Base-by-base conservation (phyloP, 2,888 invertebrate species). In the Blastobasis lacticolella region DNA sequence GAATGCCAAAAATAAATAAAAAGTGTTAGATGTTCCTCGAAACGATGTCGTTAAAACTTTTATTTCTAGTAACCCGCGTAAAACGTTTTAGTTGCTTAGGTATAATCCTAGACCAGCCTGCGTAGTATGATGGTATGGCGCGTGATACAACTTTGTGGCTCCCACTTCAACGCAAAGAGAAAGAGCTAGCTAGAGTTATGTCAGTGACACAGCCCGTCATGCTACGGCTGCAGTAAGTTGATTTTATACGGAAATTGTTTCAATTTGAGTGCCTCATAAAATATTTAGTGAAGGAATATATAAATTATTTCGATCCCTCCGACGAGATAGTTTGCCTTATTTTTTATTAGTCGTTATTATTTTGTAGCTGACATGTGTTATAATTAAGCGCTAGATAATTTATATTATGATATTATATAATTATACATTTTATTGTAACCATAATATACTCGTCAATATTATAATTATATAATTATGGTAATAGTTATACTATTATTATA, bases 261-360 rank as follows among this genome's bases (percentile, higher is more conserved):
- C 75, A 78, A 84, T 85, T 83, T 81, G 71, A 84, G 86, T 86
- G 86, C 85, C 86, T 86, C 75, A 75, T 71, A 23, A 23, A 23
- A 23, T 23, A 72, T 73, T 73, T 69, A 67, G 63, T 66, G 52
- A 68, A 23, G 23, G 64, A 76, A 38, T 47, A 38, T 38, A 67
- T 70, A 70, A 76, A 76, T 81, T 81, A 62, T 23, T 82, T 86
- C 81, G 68, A 67, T 85, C 87, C 87, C 86, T 86, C 86, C 86
- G 82, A 51, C 69, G 63, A 75, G 56, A 76, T 74, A 74, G 60
- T 82, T 78, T 81, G 87, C 86, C 87, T 88, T 88, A 88, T 87
- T 86, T 23, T 23, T 86, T 84, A 76, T 79, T 84, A 85, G 84
- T 66, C 74, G 57, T 70, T 66, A 69, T 74, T 54, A 61, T 79